Evolutionary conservation across 2,888 invertebrate genomes (phyloP).

Genomic region (Leucophenga montana): DNA sequence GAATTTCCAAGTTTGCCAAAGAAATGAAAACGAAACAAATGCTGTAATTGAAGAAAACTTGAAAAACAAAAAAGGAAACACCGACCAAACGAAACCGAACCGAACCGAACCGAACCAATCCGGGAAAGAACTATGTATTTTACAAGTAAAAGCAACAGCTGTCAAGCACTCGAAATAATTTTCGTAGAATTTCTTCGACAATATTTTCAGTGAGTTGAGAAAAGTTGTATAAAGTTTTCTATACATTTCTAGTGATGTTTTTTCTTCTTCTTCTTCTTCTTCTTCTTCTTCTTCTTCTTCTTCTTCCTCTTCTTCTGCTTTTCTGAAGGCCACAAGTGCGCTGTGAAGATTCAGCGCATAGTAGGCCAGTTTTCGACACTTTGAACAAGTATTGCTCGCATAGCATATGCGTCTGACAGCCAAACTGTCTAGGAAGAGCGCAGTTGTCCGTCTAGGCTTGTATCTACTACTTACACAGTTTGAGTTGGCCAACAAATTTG

Average conservation of each 20-base stretch:
- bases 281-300: background rate
- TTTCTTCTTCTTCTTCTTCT: background rate
- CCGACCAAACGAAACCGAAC: background rate
- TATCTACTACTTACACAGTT: background rate
- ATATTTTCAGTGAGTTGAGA: background rate
- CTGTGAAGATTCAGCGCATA: conserved; percentile 35
- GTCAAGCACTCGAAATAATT: conserved; percentile 66
- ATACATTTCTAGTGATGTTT: background rate
- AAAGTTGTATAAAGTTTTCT: conserved; percentile 25
- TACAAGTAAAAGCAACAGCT: conserved; percentile 45
- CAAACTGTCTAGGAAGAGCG: conserved; percentile 3
- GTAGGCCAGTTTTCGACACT: conserved; percentile 68
- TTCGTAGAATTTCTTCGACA: conserved; percentile 62
- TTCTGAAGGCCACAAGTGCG: conserved; percentile 8
- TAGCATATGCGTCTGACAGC: conserved; percentile 5
- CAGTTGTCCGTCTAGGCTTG: background rate
- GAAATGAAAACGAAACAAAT: conserved; percentile 17
- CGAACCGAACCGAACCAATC: background rate
- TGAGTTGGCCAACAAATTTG: conserved; percentile 16
- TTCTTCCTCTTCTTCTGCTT: background rate
- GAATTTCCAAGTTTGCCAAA: conserved; percentile 20
- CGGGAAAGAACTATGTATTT: background rate
- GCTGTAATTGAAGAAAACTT: conserved; percentile 27
- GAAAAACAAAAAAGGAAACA: conserved; percentile 5
- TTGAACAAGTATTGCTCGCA: conserved; percentile 2